Conservation (phyloP, 37 sponge, comb jelly and placozoan species). For the Spongia lamella region DNA sequence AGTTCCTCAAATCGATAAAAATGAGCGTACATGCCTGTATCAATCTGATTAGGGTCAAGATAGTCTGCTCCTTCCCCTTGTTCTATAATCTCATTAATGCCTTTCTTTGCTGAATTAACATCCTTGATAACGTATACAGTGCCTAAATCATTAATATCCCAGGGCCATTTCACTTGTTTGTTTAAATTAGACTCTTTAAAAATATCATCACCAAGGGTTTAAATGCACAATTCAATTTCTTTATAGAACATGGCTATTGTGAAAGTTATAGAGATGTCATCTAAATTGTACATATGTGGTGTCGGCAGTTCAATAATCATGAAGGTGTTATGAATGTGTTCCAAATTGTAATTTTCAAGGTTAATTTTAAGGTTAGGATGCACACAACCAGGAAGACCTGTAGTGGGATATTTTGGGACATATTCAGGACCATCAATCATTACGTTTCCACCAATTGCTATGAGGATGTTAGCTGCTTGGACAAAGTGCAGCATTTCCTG, state of each 20-base stretch:
- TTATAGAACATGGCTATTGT: constrained; percentile 57
- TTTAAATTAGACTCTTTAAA: background rate
- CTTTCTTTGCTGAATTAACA: constrained; percentile 17
- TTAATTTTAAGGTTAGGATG: constrained; percentile 11
- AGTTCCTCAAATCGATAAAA: constrained; percentile 57
- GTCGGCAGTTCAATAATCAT: constrained; percentile 31
- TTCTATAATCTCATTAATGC: constrained; percentile 36
- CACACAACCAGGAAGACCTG: constrained; percentile 32
- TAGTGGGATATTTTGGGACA: constrained; percentile 18
- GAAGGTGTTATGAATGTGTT: constrained; percentile 13
- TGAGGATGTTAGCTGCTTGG: constrained; percentile 40
- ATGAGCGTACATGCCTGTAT: constrained; percentile 28
- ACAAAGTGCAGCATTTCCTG: constrained; percentile 46
- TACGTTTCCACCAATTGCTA: constrained; percentile 37
- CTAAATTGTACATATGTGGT: background rate
- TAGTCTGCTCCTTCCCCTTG: constrained; percentile 57
- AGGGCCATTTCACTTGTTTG: constrained; percentile 39
- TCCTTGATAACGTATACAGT: constrained; percentile 14
- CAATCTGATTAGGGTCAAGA: constrained; percentile 16
- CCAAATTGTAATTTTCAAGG: constrained; percentile 6
- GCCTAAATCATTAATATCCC: constrained; percentile 5
- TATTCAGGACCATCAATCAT: background rate
- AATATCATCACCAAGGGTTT: constrained; percentile 9
- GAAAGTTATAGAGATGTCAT: background rate
- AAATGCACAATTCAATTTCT: constrained; percentile 35